These are phyloP conservation scores for Gnathonemus longibarbis DNA, from an alignment of 2,113 vertebrate species.

Conservation along the genomic window DNA sequence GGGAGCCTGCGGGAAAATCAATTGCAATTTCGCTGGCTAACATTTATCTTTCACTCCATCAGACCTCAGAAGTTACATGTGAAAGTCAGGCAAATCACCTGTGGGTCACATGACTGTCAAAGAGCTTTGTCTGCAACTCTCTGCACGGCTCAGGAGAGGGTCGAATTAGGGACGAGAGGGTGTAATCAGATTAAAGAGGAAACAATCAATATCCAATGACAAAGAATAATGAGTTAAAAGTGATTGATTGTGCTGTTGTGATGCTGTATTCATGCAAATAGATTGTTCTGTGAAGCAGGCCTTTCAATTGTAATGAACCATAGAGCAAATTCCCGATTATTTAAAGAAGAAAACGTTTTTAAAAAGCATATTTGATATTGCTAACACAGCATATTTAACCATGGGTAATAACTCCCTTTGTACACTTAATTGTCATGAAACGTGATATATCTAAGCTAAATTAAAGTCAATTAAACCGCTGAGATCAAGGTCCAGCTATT, in stretches of 20 bases:
- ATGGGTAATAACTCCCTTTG: background rate
- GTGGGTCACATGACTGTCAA: slow-evolving; percentile 10
- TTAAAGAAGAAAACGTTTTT: background rate
- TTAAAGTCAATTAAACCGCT: background rate
- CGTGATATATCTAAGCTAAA: background rate
- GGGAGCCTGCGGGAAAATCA: slow-evolving; percentile 23
- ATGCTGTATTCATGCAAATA: background rate
- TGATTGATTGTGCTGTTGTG: background rate
- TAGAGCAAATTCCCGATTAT: background rate
- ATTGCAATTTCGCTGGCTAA: slow-evolving; percentile 29
- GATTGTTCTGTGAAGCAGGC: background rate
- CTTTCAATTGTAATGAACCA: slow-evolving; percentile 8
- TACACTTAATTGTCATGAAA: background rate
- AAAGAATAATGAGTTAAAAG: background rate
- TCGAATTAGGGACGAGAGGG: background rate
- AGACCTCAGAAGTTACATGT: background rate
- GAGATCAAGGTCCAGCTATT: background rate
- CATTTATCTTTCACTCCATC: slow-evolving; percentile 21
- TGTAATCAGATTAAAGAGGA: slow-evolving; percentile 9
- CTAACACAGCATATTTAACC: background rate
- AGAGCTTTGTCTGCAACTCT: background rate
- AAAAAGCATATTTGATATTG: background rate
- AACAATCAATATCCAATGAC: background rate
- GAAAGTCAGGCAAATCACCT: slow-evolving; percentile 13
- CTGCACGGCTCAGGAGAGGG: background rate